Percentiles rank a stretch among this genome's conserved stretches.
Conservation (phyloP, 1,140 invertebrate species). For the Papilio polyxenes region DNA sequence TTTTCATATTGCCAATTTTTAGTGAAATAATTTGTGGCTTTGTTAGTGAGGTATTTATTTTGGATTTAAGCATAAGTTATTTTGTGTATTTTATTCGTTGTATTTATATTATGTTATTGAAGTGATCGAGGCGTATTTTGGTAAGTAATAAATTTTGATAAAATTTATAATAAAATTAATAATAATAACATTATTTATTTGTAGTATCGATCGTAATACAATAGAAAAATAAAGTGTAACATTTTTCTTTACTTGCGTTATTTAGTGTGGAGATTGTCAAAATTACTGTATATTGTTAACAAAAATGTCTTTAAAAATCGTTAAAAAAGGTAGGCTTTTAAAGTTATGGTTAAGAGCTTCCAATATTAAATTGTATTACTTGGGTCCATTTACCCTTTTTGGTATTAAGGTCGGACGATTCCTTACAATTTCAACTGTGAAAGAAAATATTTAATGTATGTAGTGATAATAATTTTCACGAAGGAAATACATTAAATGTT, state of each 20-base stretch:
- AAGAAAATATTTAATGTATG: background rate
- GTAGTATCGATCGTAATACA: too few species aligned
- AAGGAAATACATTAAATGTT: background rate
- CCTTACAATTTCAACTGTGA: background rate
- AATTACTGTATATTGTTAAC: background rate
- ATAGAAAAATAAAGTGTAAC: background rate
- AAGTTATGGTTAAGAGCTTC: background rate
- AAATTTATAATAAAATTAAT: too few species aligned
- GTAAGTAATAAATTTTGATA: too few species aligned
- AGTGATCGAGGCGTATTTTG: background rate
- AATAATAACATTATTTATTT: too few species aligned
- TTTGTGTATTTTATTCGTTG: background rate
- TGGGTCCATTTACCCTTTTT: slow-evolving; percentile 1
- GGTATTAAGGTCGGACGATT: background rate
- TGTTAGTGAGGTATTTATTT: too few species aligned
- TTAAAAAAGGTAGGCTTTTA: background rate
- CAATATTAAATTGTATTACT: background rate
- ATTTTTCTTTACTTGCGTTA: background rate
- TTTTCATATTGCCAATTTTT: background rate
- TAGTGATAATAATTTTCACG: background rate
- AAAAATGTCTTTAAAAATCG: background rate
- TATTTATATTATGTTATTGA: background rate
- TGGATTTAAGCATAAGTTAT: background rate
- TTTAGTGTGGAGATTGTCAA: background rate
- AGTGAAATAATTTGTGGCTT: background rate